Base-by-base conservation (phyloP, 2,113 vertebrate genomes). In the Microtus pennsylvanicus region DNA sequence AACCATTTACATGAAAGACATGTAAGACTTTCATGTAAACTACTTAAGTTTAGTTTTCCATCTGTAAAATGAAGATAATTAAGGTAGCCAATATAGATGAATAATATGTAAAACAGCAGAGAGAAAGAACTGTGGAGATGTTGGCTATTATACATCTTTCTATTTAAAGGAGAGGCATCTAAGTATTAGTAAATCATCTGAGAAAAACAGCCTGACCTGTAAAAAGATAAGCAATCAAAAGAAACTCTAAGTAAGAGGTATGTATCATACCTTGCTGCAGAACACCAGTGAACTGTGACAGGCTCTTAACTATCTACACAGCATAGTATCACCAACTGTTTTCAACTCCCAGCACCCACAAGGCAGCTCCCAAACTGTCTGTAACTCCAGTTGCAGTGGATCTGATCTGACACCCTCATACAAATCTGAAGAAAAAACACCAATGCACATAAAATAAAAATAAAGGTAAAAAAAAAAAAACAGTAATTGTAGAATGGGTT, bases 11-110 rank as follows among this genome's bases (percentile, higher is more conserved):
- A 90, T 80, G n/a, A n/a, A 55, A 96, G 55, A 87, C 63, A 87
- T 38, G 1, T 22, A 87, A 76, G 58, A 88, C 47, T 86, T 87
- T 87, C 69, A 69, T 83, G 28, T 85, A 91, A 92, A 47, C 72
- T 90, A 95, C 52, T 78, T 75, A 94, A 95, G 30, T 80, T 86
- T 12, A 3, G 38, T 91, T 95, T 58, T 42, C 80, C 63, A 85
- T 35, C 30, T 90, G n/a, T 75, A 94, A 94, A 94, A 90, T 83
- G 26, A 90, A 90, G 63, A 94, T 83, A 89, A 93, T 30, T 81
- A 89, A 95, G 33, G 72, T 26, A 77, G 1, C 33, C 67, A 70
- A 86, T 52, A 92, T 30, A 94, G 67, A 95, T 45, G 65, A 85
- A 47, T 61, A 42, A 87, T 33, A 83, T n/a, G 52, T 86, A 80